Evolutionary conservation across 2,888 invertebrate species (phyloP), one percentile per base, ranked within the genome.

Genomic region (Pecten maximus): DNA sequence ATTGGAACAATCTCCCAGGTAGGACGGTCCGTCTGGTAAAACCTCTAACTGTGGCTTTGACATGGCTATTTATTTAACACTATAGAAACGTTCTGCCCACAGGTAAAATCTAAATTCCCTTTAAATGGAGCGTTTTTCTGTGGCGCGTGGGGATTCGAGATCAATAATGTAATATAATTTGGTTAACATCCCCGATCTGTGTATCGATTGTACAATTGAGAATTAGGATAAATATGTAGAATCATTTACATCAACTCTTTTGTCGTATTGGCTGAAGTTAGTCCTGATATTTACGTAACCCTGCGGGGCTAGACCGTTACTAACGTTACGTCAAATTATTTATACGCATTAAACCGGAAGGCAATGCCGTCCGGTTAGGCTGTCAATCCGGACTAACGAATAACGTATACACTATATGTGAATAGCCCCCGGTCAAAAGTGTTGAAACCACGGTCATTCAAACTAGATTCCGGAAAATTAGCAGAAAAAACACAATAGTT

Each of bases 121-220:
- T 74, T 74, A 8, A 35, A 74, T 74, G 74, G 74, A 35, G 15
- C 74, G 74, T 4, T 74, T 54, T 74, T 74, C 74, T 74, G 74
- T 28, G 35, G 35, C 35, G 74, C 54, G n/a, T 54, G 74, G 0
- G 74, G 35, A 16, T 28, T 74, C 35, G 2, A 54, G 74, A 74
- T 74, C 60, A 60, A 60, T 60, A 60, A 60, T 60, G 60, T 23
- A 60, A 60, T 60, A 60, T 60, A 60, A 60, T n/a, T 60, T 60
- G 60, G 16, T 60, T 16, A 60, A 60, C 23, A 2, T 15, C 60
- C 60, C n/a, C 60, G 60, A 60, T 60, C 60, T 60, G 60, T 60
- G 23, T 10, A 74, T 74, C 74, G 74, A 74, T 74, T 74, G 12
- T 35, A 74, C 74, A 74, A 35, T 74, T 74, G 74, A 28, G 74